Conservation (phyloP, 2,797 vertebrate species). For the Sternarchorhynchus goeldii region DNA sequence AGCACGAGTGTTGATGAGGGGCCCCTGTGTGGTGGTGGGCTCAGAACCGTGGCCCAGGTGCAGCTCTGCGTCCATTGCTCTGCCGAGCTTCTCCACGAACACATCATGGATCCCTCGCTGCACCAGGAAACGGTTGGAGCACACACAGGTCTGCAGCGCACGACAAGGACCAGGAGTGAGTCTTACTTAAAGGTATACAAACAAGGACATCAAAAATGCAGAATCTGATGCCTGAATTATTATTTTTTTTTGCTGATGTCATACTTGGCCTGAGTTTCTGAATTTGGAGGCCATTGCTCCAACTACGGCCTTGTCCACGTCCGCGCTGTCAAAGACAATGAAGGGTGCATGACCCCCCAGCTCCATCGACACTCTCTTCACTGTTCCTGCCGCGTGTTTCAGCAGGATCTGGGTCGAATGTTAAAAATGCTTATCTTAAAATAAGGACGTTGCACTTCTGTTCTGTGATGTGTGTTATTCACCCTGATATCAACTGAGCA, state of each 20-base stretch:
- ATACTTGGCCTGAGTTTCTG: constrained; percentile 93
- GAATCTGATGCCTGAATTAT: neutral
- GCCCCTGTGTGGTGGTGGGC: constrained; percentile 87
- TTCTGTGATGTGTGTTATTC: too few species aligned
- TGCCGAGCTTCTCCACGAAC: constrained; percentile 84
- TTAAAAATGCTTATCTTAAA: neutral
- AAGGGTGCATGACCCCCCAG: constrained; percentile 95
- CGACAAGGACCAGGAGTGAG: neutral
- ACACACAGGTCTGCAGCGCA: constrained; percentile 86
- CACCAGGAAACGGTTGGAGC: constrained; percentile 92
- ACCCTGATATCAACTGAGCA: too few species aligned
- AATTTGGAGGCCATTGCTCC: constrained; percentile 94
- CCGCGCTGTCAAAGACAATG: constrained; percentile 93
- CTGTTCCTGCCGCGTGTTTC: constrained; percentile 83
- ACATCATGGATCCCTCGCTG: constrained; percentile 85
- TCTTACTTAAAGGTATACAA: neutral
- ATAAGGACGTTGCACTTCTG: neutral
- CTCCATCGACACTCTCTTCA: constrained; percentile 96
- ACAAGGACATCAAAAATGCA: neutral
- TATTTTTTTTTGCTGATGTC: neutral
- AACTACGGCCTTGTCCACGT: constrained; percentile 83
- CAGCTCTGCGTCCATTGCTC: constrained; percentile 82
- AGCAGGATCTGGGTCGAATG: constrained; percentile 79
- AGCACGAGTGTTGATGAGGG: constrained; percentile 88
- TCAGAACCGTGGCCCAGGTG: constrained; percentile 85